Base-by-base conservation (phyloP, 2,113 vertebrate genomes). In the Etia nguti region DNA sequence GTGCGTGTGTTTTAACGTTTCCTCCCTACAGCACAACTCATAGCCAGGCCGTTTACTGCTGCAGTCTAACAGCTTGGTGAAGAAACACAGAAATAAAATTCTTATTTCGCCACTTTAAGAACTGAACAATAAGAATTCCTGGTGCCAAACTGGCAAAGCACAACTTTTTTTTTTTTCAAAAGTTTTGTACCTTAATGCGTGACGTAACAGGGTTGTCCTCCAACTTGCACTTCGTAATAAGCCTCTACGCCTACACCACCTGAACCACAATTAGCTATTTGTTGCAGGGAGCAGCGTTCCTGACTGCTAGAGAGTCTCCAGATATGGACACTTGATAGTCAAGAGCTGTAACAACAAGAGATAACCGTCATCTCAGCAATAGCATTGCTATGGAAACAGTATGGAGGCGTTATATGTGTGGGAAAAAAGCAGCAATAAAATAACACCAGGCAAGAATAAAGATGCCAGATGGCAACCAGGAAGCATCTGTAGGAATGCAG, bases 331-430 rank as follows among this genome's bases (percentile, higher is more conserved):
- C 94, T 95, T 93, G 92, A 95, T 90, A 87, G 86, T 92, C 90
- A 94, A 93, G 93, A 92, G 94, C 84, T 86, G 88, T 92, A 93
- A 92, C 92, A 90, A 88, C 81, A 26, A 90, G 89, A 91, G 91
- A 84, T 87, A 91, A 75, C 70, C 82, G 75, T 90, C 92, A 94
- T 92, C 87, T 87, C 89, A 48, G 89, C 92, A 89, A 94, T 89
- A 91, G 93, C 93, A 95, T 95, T 89, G 92, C 95, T 94, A 96
- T 96, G 94, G 95, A 94, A 96, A 96, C 94, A 46, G 88, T 90
- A 93, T 92, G 94, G 92, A 95, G 94, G 95, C 94, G 94, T 93
- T 93, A 16, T 90, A 90, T 93, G 93, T 92, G 93, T 87, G 93
- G 92, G 87, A 77, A 89, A 62, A 83, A 92, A 88, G 91, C 88